These are phyloP conservation scores for Silurus meridionalis DNA, from an alignment of 2,113 vertebrate species.

Conservation along the genomic window DNA sequence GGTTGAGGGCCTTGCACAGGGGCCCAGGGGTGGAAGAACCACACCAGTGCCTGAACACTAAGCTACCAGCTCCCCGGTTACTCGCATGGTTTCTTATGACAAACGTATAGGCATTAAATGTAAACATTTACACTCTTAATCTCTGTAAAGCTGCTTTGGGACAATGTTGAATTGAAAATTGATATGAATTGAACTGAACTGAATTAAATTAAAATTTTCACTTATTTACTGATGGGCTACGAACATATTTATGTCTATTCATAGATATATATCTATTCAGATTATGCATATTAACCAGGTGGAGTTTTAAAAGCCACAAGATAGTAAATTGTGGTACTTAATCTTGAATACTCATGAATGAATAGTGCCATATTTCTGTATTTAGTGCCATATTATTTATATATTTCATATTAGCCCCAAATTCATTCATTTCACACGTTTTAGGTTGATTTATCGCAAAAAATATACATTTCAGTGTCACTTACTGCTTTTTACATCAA, in stretches of 20 bases:
- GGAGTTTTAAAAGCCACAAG: neutral
- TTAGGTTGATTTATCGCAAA: neutral
- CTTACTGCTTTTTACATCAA: neutral
- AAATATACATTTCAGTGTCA: neutral
- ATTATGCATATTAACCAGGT: neutral
- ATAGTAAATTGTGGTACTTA: too few relatives aligned
- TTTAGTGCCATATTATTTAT: too few relatives aligned
- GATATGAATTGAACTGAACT: too few relatives aligned
- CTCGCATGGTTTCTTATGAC: too few relatives aligned
- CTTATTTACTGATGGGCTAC: neutral
- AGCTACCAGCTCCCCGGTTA: too few relatives aligned
- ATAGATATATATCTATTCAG: neutral
- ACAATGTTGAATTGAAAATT: too few relatives aligned
- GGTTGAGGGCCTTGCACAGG: too few relatives aligned
- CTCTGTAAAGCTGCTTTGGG: too few relatives aligned
- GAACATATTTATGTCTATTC: neutral
- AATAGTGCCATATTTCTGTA: neutral
- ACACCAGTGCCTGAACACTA: too few relatives aligned
- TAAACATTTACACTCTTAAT: too few relatives aligned
- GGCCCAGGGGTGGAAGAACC: too few relatives aligned
- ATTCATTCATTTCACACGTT: neutral
- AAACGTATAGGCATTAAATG: too few relatives aligned
- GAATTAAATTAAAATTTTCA: neutral
- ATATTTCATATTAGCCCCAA: neutral
- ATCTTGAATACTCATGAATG: neutral